Base-by-base conservation (phyloP, 2,888 invertebrate genomes). In the Glaucopsyche alexis region DNA sequence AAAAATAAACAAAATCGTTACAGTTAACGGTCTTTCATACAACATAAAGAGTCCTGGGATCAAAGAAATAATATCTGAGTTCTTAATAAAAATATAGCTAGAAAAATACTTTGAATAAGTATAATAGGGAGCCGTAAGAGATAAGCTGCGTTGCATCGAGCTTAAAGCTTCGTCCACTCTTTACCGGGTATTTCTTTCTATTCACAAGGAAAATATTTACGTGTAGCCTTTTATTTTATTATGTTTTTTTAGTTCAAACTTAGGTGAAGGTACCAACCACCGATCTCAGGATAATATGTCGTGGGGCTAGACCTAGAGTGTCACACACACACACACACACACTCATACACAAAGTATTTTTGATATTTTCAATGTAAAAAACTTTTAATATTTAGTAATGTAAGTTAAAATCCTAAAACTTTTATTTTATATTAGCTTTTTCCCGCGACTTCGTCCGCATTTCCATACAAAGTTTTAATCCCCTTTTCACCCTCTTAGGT, bases 31-130 rank as follows among this genome's bases (percentile, higher is more conserved):
- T 13, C 67, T 67, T 47, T 47, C 13, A 67, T 47, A 13, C 45
- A 13, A 67, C 55, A 19, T 55, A 67, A 67, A 81, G 80, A 75
- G 71, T 78, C 79, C 74, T 67, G 77, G 86, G 87, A 90, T 92
- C 89, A 90, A 90, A 91, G 89, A 85, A 82, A 86, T 77, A 76
- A 76, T 73, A 80, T 81, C 81, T 84, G 81, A 80, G 83, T 81
- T 80, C 81, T 83, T 82, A 89, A 91, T 89, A 89, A 90, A 91
- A 91, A 55, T 90, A 90, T 89, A 81, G 87, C 86, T 87, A 87
- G 85, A 89, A 91, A 91, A 90, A 87, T 90, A 85, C 87, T 87
- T 84, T 78, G 78, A 79, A 78, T 78, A 83, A 89, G 86, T 84
- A 87, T 85, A 87, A 89, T 85, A 81, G 85, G 81, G 82, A 81